Percentiles rank a stretch among this genome's conserved stretches.
Conservation (phyloP, 1,140 invertebrate species). For the Drosophila punjabiensis region DNA sequence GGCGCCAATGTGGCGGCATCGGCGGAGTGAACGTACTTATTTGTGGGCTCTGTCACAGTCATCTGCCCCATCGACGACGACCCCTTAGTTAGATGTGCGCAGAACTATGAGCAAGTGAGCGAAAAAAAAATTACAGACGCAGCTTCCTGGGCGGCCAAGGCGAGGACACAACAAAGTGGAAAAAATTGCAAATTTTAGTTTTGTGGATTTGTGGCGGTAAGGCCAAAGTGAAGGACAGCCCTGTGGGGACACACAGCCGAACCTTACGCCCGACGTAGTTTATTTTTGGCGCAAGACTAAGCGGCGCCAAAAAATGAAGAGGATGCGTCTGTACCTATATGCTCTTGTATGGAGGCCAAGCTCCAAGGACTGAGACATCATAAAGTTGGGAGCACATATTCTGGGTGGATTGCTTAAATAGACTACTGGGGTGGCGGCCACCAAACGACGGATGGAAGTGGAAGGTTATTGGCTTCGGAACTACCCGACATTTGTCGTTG, state of each 20-base stretch:
- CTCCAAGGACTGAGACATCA: conserved; percentile 53
- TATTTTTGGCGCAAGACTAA: conserved; percentile 74
- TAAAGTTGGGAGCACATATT: conserved; percentile 71
- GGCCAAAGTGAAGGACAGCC: conserved; percentile 16
- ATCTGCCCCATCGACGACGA: conserved; percentile 55
- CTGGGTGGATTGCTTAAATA: conserved; percentile 60
- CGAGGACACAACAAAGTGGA: conserved; percentile 57
- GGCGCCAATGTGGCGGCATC: conserved; percentile 62
- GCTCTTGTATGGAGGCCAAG: conserved; percentile 41
- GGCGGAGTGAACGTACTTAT: conserved; percentile 35
- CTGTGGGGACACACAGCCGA: conserved; percentile 27
- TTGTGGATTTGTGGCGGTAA: conserved; percentile 55
- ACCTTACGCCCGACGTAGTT: conserved; percentile 56
- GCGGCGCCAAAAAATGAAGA: conserved; percentile 58
- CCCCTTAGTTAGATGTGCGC: conserved; percentile 70
- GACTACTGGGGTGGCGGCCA: conserved; percentile 33
- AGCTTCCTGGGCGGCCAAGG: conserved; percentile 68
- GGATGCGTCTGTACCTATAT: conserved; percentile 23
- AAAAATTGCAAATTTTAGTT: conserved; percentile 82
- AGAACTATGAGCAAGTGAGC: conserved; percentile 55
- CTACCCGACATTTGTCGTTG: conserved; percentile 44
- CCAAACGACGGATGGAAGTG: conserved; percentile 73
- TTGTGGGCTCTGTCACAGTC: conserved; percentile 23
- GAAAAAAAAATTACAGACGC: conserved; percentile 64
- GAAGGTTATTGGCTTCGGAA: conserved; percentile 42